Percentiles rank a stretch among this genome's conserved stretches.
Evolutionary conservation across 2,888 invertebrate species (phyloP).

Genomic region (Oscheius myriophilus): DNA sequence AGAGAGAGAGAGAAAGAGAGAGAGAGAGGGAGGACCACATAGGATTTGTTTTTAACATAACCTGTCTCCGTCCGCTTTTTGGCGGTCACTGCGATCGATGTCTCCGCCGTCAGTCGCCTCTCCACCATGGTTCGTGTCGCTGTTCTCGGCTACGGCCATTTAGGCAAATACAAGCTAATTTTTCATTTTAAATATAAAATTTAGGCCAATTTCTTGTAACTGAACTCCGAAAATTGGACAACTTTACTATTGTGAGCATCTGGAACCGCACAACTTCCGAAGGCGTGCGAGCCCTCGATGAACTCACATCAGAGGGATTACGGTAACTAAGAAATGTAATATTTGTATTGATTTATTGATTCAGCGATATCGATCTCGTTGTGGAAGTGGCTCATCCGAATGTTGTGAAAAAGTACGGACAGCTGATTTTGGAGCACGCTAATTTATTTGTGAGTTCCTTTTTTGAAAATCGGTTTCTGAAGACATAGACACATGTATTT

Average conservation of each 20-base stretch:
- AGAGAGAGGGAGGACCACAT: too few relatives aligned
- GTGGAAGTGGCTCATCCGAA: conserved; percentile 76
- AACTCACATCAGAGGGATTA: conserved; percentile 45
- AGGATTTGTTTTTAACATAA: too few relatives aligned
- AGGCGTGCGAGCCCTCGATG: conserved; percentile 53
- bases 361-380: conserved; percentile 63
- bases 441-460: conserved; percentile 74
- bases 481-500: conserved; percentile 73
- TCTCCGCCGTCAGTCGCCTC: too few relatives aligned
- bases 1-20: too few relatives aligned
- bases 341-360: conserved; percentile 3
- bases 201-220: conserved; percentile 64
- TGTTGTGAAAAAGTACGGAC: conserved; percentile 73
- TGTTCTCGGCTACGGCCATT: conserved; percentile 67
- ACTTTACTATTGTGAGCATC: conserved; percentile 55
- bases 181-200: background rate
- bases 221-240: conserved; percentile 51
- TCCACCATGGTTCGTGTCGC: conserved; percentile 50
- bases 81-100: too few relatives aligned
- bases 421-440: conserved; percentile 72
- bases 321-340: conserved; percentile 24
- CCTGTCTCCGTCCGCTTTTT: too few relatives aligned
- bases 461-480: too few relatives aligned
- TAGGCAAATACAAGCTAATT: conserved; percentile 48
- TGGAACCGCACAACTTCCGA: conserved; percentile 64